A percentile compares a stretch with the other conserved stretches of the same genome.
Conservation (phyloP, 1,140 invertebrate genomes). For the Octopus bimaculoides region DNA sequence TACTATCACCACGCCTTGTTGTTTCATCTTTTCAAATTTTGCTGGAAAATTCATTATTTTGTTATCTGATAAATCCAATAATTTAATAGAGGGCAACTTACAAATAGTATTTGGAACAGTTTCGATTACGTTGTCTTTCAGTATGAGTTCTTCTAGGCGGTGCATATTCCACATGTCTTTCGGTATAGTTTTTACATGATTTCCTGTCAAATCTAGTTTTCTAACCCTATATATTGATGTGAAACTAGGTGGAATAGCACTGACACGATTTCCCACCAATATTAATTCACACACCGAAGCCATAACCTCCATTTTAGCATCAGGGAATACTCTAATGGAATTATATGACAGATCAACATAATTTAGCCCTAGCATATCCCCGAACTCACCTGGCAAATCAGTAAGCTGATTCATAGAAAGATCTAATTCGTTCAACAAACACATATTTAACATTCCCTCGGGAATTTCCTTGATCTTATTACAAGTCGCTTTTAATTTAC, state of each 20-base stretch:
- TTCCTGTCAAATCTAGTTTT: conserved; percentile 34
- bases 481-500: conserved; percentile 38
- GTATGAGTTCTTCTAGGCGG: conserved; percentile 37
- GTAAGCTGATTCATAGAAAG: conserved; percentile 45
- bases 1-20: conserved; percentile 31
- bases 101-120: conserved; percentile 48
- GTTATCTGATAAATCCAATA: conserved; percentile 52
- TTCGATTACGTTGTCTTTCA: conserved; percentile 49
- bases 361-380: conserved; percentile 39
- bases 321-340: conserved; percentile 39
- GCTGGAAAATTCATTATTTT: conserved; percentile 43
- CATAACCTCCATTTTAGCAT: conserved; percentile 40
- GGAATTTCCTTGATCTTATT: conserved; percentile 43
- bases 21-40: conserved; percentile 40
- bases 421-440: conserved; percentile 41
- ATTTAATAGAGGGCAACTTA: conserved; percentile 40
- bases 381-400: conserved; percentile 42
- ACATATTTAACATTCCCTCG: conserved; percentile 36
- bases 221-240: conserved; percentile 47
- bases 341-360: conserved; percentile 47
- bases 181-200: conserved; percentile 42
- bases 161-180: conserved; percentile 44
- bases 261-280: conserved; percentile 45
- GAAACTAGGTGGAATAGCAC: conserved; percentile 40
- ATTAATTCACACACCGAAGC: conserved; percentile 40